Base-by-base conservation (phyloP, 1,140 invertebrate genomes). In the Lordiphosa clarofinis region DNA sequence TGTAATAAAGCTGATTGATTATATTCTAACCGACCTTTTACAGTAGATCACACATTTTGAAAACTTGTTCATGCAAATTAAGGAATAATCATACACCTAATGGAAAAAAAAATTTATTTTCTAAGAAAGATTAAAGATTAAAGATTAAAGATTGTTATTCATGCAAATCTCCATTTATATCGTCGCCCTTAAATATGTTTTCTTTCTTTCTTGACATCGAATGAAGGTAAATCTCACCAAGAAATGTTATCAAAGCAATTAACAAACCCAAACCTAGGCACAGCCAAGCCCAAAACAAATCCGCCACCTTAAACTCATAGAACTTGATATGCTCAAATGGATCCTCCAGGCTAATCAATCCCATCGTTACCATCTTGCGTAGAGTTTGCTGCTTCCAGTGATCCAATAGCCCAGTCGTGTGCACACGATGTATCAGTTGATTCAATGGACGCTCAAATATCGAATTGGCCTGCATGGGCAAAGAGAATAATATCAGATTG, bases 401-500 rank as follows among this genome's bases (percentile, higher is more conserved):
- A 5, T 31, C 9, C 33, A 56, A 3, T 0, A 84, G 38, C 0
- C 78, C 78, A 0, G 73, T 56, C 0, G 40, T 38, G 4, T 64
- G 59, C 0, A 43, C 33, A 2, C 42, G 42, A n/a, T 58, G 48
- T 7, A 84, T 78, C 5, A 78, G 53, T 3, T 12, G 42, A 15
- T 84, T 64, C 0, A 84, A 24, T 0, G 57, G 69, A n/a, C 60
- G 11, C 10, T 64, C 69, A 1, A 55, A 84, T 11, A 84, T 67
- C 0, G 78, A 84, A 36, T 84, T 84, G 0, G 69, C 49, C 7
- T 63, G 57, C 44, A 84, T 55, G 3, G 79, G 64, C 4, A 84
- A 4, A 0, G 60, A 49, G 2, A 66, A 15, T 0, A 73, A n/a
- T 0, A 84, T 13, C 6, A 10, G 40, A 5, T 12, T 4, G 2